phyloP scores from a whole-genome alignment of 1,140 invertebrate genomes.

The Charaxes varanes region DNA sequence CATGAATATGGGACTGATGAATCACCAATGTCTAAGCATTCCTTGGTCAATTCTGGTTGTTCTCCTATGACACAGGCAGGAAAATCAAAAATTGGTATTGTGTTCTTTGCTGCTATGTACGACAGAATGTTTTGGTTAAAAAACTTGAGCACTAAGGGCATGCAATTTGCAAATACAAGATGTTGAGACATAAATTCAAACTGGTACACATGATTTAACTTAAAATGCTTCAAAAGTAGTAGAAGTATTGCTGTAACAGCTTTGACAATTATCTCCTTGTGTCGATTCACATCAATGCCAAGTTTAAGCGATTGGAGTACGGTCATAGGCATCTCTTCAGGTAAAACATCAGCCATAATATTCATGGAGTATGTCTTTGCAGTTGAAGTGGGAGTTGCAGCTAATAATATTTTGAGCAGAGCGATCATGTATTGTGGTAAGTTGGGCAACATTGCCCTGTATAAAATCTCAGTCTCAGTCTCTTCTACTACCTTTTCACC shows the following conservation, averaged over 20 bases:
- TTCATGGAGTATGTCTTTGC: slow-evolving; percentile 99
- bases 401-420: slow-evolving; percentile 96
- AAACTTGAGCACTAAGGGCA: slow-evolving; percentile 98
- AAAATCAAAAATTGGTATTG: slow-evolving; percentile 95
- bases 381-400: slow-evolving; percentile 97
- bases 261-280: slow-evolving; percentile 99
- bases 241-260: slow-evolving; percentile 96
- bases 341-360: slow-evolving; percentile 97
- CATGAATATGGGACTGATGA: slow-evolving; percentile 90
- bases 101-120: slow-evolving; percentile 96
- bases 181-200: slow-evolving; percentile 99
- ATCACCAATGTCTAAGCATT: slow-evolving; percentile 94
- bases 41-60: slow-evolving; percentile 93
- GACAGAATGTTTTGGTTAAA: slow-evolving; percentile 98
- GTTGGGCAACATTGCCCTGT: slow-evolving; percentile 93
- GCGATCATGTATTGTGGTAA: slow-evolving; percentile 98
- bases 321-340: slow-evolving; percentile 97
- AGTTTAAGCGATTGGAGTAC: slow-evolving; percentile 98
- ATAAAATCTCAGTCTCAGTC: slow-evolving; percentile 91
- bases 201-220: slow-evolving; percentile 99
- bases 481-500: slow-evolving; percentile 82
- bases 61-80: slow-evolving; percentile 97
- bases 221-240: slow-evolving; percentile 97
- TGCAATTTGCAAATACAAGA: slow-evolving; percentile 99
- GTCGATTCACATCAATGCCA: slow-evolving; percentile 97